Percentiles rank a stretch among this genome's conserved stretches.
Conservation (phyloP, 2,113 vertebrate species). For the Helogale parvula region DNA sequence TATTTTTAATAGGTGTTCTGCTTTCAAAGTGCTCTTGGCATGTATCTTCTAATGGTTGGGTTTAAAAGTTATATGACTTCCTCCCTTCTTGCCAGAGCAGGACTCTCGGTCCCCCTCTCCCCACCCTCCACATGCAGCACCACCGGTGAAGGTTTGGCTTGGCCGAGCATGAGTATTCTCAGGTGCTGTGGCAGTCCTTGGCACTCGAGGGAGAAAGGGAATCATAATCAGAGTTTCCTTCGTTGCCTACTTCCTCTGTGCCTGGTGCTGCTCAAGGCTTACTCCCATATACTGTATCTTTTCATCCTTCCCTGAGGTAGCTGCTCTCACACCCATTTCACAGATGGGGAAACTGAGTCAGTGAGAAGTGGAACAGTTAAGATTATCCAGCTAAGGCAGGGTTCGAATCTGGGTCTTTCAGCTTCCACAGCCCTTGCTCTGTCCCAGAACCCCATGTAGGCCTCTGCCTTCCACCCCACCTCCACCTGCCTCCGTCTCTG, state of each 20-base stretch:
- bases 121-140: constrained; percentile 41
- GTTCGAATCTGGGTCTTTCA: neutral
- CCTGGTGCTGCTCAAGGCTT: neutral
- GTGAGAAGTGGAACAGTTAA: neutral
- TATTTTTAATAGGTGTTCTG: constrained; percentile 80
- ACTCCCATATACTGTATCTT: neutral
- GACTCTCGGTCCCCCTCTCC: constrained; percentile 17
- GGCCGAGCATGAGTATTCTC: constrained; percentile 65
- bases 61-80: constrained; percentile 80
- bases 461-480: neutral
- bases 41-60: constrained; percentile 71
- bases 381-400: neutral
- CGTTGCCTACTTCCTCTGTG: constrained; percentile 17
- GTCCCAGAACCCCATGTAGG: neutral
- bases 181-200: constrained; percentile 56
- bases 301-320: neutral
- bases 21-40: constrained; percentile 76
- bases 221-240: constrained; percentile 35
- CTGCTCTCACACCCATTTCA: neutral
- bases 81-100: constrained; percentile 75
- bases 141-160: constrained; percentile 66
- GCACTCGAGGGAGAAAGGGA: neutral
- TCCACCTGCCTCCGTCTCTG: neutral
- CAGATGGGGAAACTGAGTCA: constrained; percentile 52
- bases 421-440: neutral